Evolutionary conservation across 2,888 invertebrate genomes (phyloP).

Genomic region (Eilema griseolum): DNA sequence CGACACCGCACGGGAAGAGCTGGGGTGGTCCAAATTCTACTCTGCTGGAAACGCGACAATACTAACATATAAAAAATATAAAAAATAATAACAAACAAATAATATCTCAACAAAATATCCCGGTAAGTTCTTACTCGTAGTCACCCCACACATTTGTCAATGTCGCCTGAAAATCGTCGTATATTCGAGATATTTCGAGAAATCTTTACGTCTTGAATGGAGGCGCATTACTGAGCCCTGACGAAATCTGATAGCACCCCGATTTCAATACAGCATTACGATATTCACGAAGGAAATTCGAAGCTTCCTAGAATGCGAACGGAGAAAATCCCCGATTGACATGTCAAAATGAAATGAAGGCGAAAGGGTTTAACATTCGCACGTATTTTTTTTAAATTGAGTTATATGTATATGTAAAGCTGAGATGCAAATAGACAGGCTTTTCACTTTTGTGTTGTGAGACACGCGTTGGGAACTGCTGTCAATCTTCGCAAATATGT

Average conservation of each 20-base stretch:
- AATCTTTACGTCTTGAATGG: slow-evolving; percentile 36
- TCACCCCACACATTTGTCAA: slow-evolving; percentile 43
- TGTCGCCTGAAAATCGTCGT: slow-evolving; percentile 39
- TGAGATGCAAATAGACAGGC: slow-evolving; percentile 4
- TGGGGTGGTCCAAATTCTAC: no score
- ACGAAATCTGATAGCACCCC: slow-evolving; percentile 43
- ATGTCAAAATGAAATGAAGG: slow-evolving; percentile 26
- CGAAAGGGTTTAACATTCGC: slow-evolving; percentile 12
- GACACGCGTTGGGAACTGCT: not conserved
- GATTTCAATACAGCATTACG: slow-evolving; percentile 40
- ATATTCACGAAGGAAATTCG: slow-evolving; percentile 25
- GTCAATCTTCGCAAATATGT: slow-evolving; percentile 1
- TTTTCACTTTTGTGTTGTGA: slow-evolving; percentile 11
- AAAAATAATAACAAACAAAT: not conserved
- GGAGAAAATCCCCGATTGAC: slow-evolving; percentile 30
- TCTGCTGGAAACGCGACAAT: no score
- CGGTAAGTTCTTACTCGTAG: slow-evolving; percentile 12
- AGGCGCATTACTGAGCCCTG: slow-evolving; percentile 31
- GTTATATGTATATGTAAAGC: slow-evolving; percentile 25
- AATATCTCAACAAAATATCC: not conserved
- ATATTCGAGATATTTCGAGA: slow-evolving; percentile 39
- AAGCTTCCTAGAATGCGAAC: slow-evolving; percentile 34
- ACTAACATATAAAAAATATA: not conserved
- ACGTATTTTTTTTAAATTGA: slow-evolving; percentile 25
- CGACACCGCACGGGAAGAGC: no score